These are phyloP conservation scores for Trinorchestia longiramus DNA, from an alignment of 1,140 invertebrate species.

Conservation along the genomic window DNA sequence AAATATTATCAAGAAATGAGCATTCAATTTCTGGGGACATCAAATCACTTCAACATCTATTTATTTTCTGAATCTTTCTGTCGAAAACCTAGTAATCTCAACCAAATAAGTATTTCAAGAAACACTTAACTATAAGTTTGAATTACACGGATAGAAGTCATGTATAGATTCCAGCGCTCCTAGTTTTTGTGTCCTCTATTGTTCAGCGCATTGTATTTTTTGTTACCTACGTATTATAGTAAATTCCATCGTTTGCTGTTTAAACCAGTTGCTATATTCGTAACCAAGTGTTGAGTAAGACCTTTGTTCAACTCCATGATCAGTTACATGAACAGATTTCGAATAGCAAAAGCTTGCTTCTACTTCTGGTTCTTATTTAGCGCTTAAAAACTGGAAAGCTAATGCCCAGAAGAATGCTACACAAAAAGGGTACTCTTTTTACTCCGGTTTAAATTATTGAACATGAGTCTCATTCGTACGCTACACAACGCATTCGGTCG, in stretches of 20 bases:
- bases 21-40: background rate
- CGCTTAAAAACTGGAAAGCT: background rate
- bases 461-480: background rate
- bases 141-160: background rate
- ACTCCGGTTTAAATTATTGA: background rate
- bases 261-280: background rate
- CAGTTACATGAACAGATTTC: background rate
- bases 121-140: background rate
- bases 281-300: background rate
- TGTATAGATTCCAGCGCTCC: too few species aligned
- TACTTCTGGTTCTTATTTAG: background rate
- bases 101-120: background rate
- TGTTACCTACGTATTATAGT: background rate
- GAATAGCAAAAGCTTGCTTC: background rate
- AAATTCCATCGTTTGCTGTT: background rate
- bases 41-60: background rate
- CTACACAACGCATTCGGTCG: background rate
- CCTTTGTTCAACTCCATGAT: background rate
- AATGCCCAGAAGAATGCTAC: background rate
- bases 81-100: background rate
- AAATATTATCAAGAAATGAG: background rate
- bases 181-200: background rate
- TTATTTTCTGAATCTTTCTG: background rate
- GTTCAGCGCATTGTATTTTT: background rate
- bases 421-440: background rate